A percentile compares a stretch with the other conserved stretches of the same genome.
phyloP scores from a whole-genome alignment of 2,113 vertebrate genomes.

The Gallinago media region DNA sequence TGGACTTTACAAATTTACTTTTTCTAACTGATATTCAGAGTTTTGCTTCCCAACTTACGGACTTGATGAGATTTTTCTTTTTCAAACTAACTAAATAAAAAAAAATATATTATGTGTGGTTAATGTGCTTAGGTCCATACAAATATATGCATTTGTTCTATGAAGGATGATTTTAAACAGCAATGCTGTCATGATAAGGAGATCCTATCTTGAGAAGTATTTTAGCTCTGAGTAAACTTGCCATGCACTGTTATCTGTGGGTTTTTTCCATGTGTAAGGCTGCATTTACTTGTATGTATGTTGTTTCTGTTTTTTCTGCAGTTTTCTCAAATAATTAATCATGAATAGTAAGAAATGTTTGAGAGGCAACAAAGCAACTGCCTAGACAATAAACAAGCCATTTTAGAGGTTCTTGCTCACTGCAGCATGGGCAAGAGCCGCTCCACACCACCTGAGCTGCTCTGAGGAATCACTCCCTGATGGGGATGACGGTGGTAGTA shows the following conservation, averaged over 20 bases:
- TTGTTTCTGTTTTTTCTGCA: neutral
- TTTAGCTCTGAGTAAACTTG: neutral
- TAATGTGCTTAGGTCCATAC: neutral
- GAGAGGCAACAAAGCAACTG: neutral
- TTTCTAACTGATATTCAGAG: neutral
- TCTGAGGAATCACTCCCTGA: rapidly evolving
- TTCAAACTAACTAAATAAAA: neutral
- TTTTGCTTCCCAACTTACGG: neutral
- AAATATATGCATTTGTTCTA: neutral
- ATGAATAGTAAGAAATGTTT: neutral
- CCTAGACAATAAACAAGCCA: neutral
- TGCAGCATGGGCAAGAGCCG: neutral
- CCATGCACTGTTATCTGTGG: neutral
- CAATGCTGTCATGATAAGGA: neutral
- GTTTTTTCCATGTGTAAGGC: neutral
- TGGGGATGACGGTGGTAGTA: rapidly evolving
- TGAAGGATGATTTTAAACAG: neutral
- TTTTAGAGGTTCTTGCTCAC: neutral
- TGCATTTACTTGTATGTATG: neutral
- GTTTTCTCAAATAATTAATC: neutral
- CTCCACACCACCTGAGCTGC: neutral
- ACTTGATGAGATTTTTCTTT: neutral
- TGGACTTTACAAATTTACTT: neutral
- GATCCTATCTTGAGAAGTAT: neutral
- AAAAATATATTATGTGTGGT: neutral